Conservation (phyloP, 2,113 vertebrate genomes). For the Camelus bactrianus region DNA sequence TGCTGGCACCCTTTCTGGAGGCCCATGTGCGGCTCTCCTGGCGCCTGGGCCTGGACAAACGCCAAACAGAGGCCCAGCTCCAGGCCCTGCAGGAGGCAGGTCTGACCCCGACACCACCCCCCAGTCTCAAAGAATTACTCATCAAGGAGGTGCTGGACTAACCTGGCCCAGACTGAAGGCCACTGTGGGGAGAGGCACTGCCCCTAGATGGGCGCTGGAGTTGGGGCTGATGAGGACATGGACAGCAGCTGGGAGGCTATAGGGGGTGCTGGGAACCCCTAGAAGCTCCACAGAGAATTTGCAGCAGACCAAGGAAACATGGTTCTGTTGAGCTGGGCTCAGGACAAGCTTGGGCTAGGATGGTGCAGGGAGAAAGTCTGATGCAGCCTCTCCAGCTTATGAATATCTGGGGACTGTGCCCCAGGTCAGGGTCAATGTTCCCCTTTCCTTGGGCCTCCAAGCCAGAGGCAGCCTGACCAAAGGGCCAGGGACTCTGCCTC, state of each 20-base stretch:
- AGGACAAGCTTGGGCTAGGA: neutral
- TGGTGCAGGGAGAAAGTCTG: neutral
- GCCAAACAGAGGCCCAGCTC: conserved; percentile 91
- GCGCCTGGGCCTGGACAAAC: conserved; percentile 95
- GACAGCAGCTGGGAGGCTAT: neutral
- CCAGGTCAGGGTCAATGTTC: neutral
- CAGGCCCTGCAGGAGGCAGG: conserved; percentile 89
- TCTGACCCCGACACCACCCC: conserved; percentile 86
- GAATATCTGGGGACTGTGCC: neutral
- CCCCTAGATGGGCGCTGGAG: neutral
- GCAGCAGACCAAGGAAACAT: neutral
- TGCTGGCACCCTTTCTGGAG: conserved; percentile 92
- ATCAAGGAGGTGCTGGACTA: conserved; percentile 91
- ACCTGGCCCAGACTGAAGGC: neutral
- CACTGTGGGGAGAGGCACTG: neutral
- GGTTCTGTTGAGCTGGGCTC: neutral
- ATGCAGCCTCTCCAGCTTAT: neutral
- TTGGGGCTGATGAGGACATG: neutral
- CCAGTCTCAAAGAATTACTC: conserved; percentile 93
- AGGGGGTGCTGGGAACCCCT: conserved; percentile 39
- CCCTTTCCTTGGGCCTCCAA: neutral
- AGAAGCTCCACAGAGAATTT: neutral
- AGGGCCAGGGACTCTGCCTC: neutral
- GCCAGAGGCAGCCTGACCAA: neutral
- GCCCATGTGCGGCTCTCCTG: conserved; percentile 93